Percentiles rank a stretch among this genome's conserved stretches.
Conservation (phyloP, 2,797 vertebrate genomes). For the Cryptoblepharus egeriae region DNA sequence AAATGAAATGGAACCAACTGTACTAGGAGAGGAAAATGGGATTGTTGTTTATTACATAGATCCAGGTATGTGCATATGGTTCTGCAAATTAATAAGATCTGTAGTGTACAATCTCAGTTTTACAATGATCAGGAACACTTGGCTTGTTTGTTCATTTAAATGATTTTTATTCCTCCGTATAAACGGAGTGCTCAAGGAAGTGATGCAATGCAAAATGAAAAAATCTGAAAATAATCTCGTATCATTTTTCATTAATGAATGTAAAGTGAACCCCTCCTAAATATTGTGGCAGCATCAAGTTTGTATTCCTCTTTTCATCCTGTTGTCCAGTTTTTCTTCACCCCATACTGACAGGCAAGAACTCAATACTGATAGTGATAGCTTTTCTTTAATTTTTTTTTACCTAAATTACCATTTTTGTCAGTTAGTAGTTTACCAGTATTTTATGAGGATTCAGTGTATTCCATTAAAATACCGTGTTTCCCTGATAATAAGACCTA, state of each 20-base stretch:
- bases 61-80: constrained; percentile 75
- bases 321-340: not conserved
- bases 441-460: not conserved
- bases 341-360: not conserved
- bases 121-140: not conserved
- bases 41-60: constrained; percentile 82
- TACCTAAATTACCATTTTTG: not conserved
- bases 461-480: too few relatives aligned
- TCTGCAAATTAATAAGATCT: not conserved
- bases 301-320: too few relatives aligned
- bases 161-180: not conserved
- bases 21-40: constrained; percentile 74
- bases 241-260: not conserved
- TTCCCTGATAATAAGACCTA: too few relatives aligned
- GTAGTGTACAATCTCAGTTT: not conserved
- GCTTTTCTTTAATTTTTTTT: not conserved
- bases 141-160: too few relatives aligned
- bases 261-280: not conserved
- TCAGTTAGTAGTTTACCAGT: not conserved
- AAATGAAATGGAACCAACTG: constrained; percentile 68
- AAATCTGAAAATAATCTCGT: not conserved
- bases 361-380: not conserved
- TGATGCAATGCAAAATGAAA: not conserved
- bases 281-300: not conserved
- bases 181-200: too few relatives aligned